Percentiles rank a stretch among this genome's conserved stretches.
phyloP scores from a whole-genome alignment of 2,113 vertebrate species.

The Megaleporinus macrocephalus region DNA sequence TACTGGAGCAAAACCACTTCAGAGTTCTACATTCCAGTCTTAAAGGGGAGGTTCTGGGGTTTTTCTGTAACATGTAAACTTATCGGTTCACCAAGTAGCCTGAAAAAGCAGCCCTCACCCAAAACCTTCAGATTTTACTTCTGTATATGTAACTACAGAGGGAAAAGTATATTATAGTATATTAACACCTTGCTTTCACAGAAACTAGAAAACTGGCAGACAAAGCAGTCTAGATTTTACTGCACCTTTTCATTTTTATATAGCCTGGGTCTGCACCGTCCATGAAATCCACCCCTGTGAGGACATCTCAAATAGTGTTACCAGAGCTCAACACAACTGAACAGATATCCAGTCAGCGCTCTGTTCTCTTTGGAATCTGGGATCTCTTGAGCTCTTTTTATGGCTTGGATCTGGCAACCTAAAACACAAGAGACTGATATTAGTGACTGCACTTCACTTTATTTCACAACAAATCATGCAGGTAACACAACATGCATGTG shows the following conservation, averaged over 20 bases:
- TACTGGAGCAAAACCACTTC: neutral
- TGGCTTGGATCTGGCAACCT: constrained; percentile 19
- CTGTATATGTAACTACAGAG: neutral
- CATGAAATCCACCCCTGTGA: constrained; percentile 56
- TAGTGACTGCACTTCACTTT: neutral
- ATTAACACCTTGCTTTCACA: neutral
- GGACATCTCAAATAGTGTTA: constrained; percentile 51
- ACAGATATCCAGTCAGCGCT: constrained; percentile 29
- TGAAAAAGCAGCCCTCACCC: neutral
- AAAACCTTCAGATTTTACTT: neutral
- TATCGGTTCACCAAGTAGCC: neutral
- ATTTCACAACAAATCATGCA: neutral
- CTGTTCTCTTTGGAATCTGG: neutral
- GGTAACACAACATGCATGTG: no score
- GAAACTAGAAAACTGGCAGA: neutral
- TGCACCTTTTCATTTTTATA: constrained; percentile 65
- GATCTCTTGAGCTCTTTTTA: neutral
- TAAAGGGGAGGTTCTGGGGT: neutral
- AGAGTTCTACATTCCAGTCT: neutral
- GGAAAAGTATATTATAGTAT: no score
- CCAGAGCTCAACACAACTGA: constrained; percentile 43
- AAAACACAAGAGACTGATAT: constrained; percentile 20
- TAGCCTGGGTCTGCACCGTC: constrained; percentile 51
- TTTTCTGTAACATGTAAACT: neutral
- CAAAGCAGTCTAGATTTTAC: neutral